Base-by-base conservation (phyloP, 2,888 invertebrate genomes). In the Philaethria dido region DNA sequence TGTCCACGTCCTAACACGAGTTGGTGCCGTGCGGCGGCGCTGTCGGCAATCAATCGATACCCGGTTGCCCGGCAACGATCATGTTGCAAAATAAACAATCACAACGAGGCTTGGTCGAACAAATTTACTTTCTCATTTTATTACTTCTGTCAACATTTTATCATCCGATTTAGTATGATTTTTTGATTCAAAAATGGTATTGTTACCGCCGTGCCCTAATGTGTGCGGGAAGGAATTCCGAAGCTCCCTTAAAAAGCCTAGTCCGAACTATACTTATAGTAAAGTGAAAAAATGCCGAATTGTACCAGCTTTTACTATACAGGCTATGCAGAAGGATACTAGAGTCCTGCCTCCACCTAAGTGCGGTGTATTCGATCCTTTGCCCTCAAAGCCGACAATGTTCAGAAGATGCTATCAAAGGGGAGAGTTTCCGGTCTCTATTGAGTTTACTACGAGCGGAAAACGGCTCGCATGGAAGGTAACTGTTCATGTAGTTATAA, bases 271-370 rank as follows among this genome's bases (percentile, higher is more conserved):
- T 80, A 86, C 86, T 2, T 79, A 87, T 84, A 70, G 80, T 33
- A 89, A 84, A 70, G 83, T 88, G 14, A 86, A 75, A 71, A 92
- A 89, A 62, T 86, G 87, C 18, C 90, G 97, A 75, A 79, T 94
- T 39, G 97, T 98, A 18, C 97, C 97, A 18, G 97, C 97, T 14
- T 98, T 98, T 83, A 97, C 97, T 1, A 95, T 97, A 74, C 97
- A 98, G 91, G 95, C 97, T 0, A 84, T 96, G 82, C 97, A 98
- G 86, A 96, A 94, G 80, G 96, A 96, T 76, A 97, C 96, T 0
- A 93, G 94, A 73, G 97, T 97, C 0, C 78, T 91, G n/a, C 94
- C 95, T 14, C 96, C 96, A 0, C 95, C 95, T 0, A 93, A 92
- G 79, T 93, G 93, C 66, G 92, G 93, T 13, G 92, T 95, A 0